Base-by-base conservation (phyloP, 2,797 vertebrate genomes). In the Gastrophryne carolinensis region DNA sequence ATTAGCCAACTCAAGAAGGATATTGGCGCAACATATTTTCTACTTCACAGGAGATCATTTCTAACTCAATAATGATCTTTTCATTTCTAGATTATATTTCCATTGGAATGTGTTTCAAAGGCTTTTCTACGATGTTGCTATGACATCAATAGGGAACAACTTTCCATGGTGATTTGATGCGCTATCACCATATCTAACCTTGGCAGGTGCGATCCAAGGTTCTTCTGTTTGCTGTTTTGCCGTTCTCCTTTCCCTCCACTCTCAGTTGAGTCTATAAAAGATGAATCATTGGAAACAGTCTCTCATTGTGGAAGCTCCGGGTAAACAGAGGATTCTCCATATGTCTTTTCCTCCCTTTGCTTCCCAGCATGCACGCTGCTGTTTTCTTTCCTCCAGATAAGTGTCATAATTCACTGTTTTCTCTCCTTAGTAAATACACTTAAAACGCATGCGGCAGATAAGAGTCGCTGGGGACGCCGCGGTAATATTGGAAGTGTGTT, bases 361-460 rank as follows among this genome's bases (percentile, higher is more conserved):
- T 3, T 26, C 23, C 3, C 15, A 62, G 37, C 8, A 13, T 5
- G 12, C 13, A 3, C 39, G 26, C n/a, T 24, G 21, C 23, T 3
- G n/a, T 41, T 63, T 63, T 27, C 23, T 30, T 19, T 4, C 37
- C 21, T 3, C 11, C 23, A 21, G 21, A 63, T 44, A 29, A 47
- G 37, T 47, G 37, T 19, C 61, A 47, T 26, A 29, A 30, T 30
- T 63, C 24, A 29, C 37, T 44, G 37, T 30, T 63, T 41, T 63
- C 37, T 63, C 23, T 54, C 12, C 24, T 61, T 61, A 44, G 58
- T 39, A 61, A 61, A 61, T 61, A 61, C 21, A 39, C 34, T 63
- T 41, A 44, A 21, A 63, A 44, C 19, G 61, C 19, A 15, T 39
- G 12, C 19, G 26, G 24, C 61, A 27, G 37, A 17, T 26, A 19